A percentile compares a stretch with the other conserved stretches of the same genome.
phyloP scores from a whole-genome alignment of 2,797 vertebrate species.

The Hephaestus fuliginosus region DNA sequence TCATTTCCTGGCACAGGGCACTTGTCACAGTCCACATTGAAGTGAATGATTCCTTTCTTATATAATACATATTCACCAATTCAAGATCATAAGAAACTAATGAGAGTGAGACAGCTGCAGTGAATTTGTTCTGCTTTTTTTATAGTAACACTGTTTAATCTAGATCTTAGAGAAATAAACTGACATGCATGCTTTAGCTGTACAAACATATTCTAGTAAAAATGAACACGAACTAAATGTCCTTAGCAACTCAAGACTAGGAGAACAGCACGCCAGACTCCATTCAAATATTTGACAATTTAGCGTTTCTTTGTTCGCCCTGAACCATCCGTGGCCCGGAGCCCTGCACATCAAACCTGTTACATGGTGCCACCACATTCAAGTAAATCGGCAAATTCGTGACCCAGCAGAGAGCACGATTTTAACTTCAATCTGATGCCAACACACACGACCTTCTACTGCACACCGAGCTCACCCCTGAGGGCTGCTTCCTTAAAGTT shows the following conservation, averaged over 20 bases:
- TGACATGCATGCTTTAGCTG: background rate
- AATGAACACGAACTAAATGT: too few relatives aligned
- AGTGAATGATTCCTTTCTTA: background rate
- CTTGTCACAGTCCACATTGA: background rate
- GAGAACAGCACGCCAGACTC: background rate
- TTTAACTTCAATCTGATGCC: background rate
- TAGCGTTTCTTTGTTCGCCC: background rate
- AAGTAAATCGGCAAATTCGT: background rate
- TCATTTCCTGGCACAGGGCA: background rate
- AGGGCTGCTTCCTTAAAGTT: background rate
- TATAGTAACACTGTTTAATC: background rate
- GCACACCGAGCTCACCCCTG: background rate
- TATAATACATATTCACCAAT: background rate
- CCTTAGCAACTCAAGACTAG: background rate
- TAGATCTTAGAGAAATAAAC: background rate
- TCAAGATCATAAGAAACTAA: background rate
- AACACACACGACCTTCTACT: too few relatives aligned
- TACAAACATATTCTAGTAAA: background rate
- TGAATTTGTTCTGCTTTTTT: background rate
- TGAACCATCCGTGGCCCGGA: fast-evolving
- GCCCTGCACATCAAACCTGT: background rate
- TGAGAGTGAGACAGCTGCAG: background rate
- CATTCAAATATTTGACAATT: background rate
- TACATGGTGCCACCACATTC: background rate
- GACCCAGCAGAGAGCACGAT: background rate